These are phyloP conservation scores for Drosophila peninsularis DNA, from an alignment of 2,888 invertebrate genomes.

Conservation along the genomic window DNA sequence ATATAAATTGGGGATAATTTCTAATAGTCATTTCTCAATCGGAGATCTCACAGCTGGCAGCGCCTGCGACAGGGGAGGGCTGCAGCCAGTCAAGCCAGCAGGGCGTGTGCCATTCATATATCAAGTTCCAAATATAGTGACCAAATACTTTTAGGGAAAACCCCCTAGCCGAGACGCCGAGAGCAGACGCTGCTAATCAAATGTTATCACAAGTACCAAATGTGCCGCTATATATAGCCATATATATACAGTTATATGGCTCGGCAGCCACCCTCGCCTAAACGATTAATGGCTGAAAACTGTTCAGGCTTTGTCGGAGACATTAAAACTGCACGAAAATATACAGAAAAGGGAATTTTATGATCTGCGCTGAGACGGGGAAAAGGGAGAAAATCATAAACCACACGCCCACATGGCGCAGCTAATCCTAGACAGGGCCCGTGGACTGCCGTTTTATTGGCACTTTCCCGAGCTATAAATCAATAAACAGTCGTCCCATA, in stretches of 20 bases:
- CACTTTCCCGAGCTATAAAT: conserved; percentile 79
- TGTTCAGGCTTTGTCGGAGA: conserved; percentile 26
- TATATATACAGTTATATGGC: conserved; percentile 40
- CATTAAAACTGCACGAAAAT: conserved; percentile 70
- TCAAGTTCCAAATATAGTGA: conserved; percentile 60
- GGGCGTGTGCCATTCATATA: conserved; percentile 66
- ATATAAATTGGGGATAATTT: conserved; percentile 11
- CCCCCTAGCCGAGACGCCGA: not conserved
- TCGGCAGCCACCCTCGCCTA: conserved; percentile 55
- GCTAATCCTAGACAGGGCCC: conserved; percentile 46
- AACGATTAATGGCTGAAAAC: conserved; percentile 66
- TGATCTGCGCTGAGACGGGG: conserved; percentile 24
- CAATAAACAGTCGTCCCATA: conserved; percentile 80
- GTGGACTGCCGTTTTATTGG: conserved; percentile 68
- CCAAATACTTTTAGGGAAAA: conserved; percentile 23
- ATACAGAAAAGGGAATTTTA: conserved; percentile 69
- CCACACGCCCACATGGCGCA: not conserved
- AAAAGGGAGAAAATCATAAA: conserved; percentile 9
- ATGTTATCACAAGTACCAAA: conserved; percentile 63
- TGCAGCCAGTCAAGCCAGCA: not conserved
- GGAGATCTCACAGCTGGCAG: conserved; percentile 40
- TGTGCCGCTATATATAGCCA: conserved; percentile 53
- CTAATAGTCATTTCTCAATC: conserved; percentile 8
- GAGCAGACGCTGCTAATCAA: conserved; percentile 50
- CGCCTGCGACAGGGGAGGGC: not conserved